Conservation (phyloP, 2,797 vertebrate species). For the Diceros bicornis region DNA sequence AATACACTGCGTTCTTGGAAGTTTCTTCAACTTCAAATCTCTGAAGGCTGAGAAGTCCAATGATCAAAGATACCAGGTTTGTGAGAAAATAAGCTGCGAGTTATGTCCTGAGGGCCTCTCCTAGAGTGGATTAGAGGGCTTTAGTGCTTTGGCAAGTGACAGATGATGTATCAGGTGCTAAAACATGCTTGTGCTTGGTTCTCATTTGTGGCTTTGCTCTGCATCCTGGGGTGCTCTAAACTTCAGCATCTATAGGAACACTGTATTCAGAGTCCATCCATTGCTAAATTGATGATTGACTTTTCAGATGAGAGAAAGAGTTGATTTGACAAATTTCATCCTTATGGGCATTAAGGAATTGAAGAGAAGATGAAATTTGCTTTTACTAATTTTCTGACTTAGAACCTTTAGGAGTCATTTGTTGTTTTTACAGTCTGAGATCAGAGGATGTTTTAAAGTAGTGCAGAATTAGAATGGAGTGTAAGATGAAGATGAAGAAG, state of each 20-base stretch:
- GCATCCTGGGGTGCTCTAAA: neutral
- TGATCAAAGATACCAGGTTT: conserved; percentile 73
- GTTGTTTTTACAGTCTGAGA: neutral
- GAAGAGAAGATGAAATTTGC: conserved; percentile 45
- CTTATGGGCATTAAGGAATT: conserved; percentile 47
- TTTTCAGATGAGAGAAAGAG: conserved; percentile 55
- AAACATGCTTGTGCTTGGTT: neutral
- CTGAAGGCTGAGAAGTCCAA: conserved; percentile 35
- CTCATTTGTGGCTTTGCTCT: neutral
- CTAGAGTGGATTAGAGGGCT: conserved; percentile 34
- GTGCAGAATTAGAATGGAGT: conserved; percentile 42
- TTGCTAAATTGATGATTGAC: conserved; percentile 24
- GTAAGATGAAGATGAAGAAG: no score
- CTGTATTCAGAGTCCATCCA: neutral
- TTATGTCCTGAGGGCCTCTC: conserved; percentile 50
- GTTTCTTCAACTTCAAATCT: conserved; percentile 66
- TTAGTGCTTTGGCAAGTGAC: neutral
- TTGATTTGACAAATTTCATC: conserved; percentile 53
- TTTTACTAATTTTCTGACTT: conserved; percentile 62
- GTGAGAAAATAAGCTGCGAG: conserved; percentile 70
- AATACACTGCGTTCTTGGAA: conserved; percentile 12
- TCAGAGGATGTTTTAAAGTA: conserved; percentile 53
- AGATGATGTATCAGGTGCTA: conserved; percentile 56
- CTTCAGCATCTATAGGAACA: neutral
- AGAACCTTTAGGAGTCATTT: conserved; percentile 22